Percentiles rank a stretch among this genome's conserved stretches.
Conservation (phyloP, 1,140 invertebrate genomes). For the Triops cancriformis region DNA sequence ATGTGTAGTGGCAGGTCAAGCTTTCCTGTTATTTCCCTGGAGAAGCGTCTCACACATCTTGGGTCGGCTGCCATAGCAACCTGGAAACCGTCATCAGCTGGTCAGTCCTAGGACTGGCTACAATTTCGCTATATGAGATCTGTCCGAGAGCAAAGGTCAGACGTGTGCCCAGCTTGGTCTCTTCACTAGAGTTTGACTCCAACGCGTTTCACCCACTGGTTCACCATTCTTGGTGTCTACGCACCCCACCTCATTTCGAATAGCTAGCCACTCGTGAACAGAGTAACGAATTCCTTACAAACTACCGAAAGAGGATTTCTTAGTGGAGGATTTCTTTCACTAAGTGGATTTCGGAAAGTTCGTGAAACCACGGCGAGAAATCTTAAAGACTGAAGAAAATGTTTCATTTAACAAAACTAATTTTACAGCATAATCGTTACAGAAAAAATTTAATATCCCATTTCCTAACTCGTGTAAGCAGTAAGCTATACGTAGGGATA, state of each 20-base stretch:
- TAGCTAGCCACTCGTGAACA: too few species aligned
- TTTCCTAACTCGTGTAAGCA: too few species aligned
- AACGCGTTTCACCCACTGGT: neutral
- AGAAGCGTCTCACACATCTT: neutral
- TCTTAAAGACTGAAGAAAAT: too few species aligned
- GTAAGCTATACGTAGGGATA: too few species aligned
- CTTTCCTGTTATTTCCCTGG: neutral
- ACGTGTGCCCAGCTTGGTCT: neutral
- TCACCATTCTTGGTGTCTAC: neutral
- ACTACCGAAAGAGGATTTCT: too few species aligned
- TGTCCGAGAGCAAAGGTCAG: neutral
- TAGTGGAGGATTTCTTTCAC: too few species aligned
- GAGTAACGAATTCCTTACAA: too few species aligned
- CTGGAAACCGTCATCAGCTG: neutral
- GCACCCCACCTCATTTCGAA: neutral
- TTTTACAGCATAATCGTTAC: too few species aligned
- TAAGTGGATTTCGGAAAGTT: too few species aligned
- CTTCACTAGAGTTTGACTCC: neutral
- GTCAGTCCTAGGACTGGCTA: neutral
- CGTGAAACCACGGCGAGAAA: too few species aligned
- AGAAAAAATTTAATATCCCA: too few species aligned
- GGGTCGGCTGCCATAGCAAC: neutral
- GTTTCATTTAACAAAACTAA: too few species aligned
- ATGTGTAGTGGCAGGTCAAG: neutral
- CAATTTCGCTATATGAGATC: neutral